phyloP scores from a whole-genome alignment of 2,888 invertebrate species.

The Cistogaster globosa region DNA sequence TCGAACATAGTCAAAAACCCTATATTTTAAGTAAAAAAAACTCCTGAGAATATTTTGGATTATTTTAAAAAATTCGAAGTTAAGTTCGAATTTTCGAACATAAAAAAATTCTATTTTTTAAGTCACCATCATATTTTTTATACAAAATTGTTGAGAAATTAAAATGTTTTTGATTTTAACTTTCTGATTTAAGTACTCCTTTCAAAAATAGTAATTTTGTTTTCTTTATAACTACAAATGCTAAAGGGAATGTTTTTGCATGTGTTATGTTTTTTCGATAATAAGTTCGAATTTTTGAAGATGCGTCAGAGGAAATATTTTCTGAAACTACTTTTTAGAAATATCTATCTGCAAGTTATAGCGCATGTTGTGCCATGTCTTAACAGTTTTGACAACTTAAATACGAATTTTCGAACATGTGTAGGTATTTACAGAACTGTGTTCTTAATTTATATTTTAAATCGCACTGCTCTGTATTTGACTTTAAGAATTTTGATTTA shows the following conservation, averaged over 20 bases:
- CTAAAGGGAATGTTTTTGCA: too few relatives aligned
- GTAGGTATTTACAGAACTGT: background rate
- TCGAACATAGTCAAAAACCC: background rate
- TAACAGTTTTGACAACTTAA: background rate
- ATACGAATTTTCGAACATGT: background rate
- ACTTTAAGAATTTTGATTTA: background rate
- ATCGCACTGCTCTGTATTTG: background rate
- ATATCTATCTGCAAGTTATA: background rate
- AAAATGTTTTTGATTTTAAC: too few relatives aligned
- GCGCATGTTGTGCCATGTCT: background rate
- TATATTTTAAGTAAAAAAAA: background rate
- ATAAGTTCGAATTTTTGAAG: background rate
- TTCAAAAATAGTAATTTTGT: too few relatives aligned
- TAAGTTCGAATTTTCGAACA: slow-evolving; percentile 1
- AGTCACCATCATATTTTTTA: background rate
- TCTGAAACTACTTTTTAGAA: background rate
- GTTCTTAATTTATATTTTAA: background rate
- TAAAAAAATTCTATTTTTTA: background rate
- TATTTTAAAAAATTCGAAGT: background rate
- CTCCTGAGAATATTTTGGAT: background rate
- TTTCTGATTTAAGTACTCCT: too few relatives aligned
- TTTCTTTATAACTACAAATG: too few relatives aligned
- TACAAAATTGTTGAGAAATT: too few relatives aligned
- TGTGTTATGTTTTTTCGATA: background rate
- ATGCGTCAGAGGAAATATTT: background rate